Evolutionary conservation across 2,888 invertebrate species (phyloP), one percentile per base, ranked within the genome.

Genomic region (Druceiella hillmani): DNA sequence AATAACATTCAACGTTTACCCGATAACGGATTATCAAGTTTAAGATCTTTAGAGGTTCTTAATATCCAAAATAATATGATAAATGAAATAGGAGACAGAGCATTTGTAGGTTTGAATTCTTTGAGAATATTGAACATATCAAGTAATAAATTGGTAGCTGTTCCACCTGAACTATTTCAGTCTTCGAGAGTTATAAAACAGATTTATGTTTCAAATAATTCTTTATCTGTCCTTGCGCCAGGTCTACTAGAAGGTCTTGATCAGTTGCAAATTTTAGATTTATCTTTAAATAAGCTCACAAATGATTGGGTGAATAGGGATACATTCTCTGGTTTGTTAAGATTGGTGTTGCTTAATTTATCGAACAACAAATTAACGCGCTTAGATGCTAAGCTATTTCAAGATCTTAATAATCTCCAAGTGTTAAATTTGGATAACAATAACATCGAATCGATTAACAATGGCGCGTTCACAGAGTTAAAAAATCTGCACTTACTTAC

Each of bases 111-210:
- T 46, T 65, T 89, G 49, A 74, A 67, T 50, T 74, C 79, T 47
- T 66, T 90, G 52, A 77, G 77, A 57, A 75, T 78, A 51, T 66
- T 91, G 31, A 87, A 89, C 66, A 67, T 89, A 57, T 85, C 87
- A 7, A 82, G 83, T 57, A 90, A 91, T 68, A 78, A 79, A 55
- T 71, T 91, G 54, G 80, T 81, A 33, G 82, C 83, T 28, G 74
- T 90, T 50, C 88, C 89, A 33, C 82, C 86, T 12, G 83, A 85
- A 62, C 62, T 88, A 51, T 86, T 90, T 62, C 76, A 81, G 58
- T 78, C 79, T 47, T 81, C 81, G 28, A 72, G 78, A 51, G 79
- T 82, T 53, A 67, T 88, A 48, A 75, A 76, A 50, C 80, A 84
- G 60, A 71, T 88, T 51, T 77, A 83, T 57, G 73, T 87, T 52